phyloP scores from a whole-genome alignment of 1,140 invertebrate genomes.

The Oscheius sp. region DNA sequence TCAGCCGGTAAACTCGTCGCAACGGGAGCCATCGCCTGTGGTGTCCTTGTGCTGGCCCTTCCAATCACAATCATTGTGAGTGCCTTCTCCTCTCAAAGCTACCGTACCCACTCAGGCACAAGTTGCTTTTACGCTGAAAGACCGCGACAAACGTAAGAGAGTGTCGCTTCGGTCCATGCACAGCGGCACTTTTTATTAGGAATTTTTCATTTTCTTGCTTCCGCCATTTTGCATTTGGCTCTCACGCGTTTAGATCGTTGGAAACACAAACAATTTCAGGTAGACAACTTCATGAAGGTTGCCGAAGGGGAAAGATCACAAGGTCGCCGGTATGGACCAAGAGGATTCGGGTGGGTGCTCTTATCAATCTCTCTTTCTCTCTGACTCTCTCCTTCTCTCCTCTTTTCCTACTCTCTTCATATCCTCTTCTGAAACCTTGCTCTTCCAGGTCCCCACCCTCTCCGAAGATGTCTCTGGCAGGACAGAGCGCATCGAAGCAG shows the following conservation, averaged over 20 bases:
- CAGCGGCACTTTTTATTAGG: background rate
- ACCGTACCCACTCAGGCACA: constrained; percentile 38
- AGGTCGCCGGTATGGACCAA: too few relatives aligned
- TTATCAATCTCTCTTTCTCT: background rate
- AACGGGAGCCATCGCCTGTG: constrained; percentile 53
- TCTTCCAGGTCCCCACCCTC: background rate
- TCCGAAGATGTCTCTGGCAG: background rate
- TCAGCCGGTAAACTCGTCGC: constrained; percentile 53
- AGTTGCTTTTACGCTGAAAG: constrained; percentile 45
- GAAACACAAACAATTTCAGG: too few relatives aligned
- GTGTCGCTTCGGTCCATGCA: background rate
- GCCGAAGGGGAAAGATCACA: background rate
- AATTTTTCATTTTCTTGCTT: background rate
- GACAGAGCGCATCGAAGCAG: background rate
- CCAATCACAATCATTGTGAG: constrained; percentile 60
- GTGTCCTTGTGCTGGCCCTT: constrained; percentile 56
- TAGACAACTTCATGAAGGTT: constrained; percentile 55
- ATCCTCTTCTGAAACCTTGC: background rate
- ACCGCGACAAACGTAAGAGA: constrained; percentile 6
- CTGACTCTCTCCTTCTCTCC: background rate
- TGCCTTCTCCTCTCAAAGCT: background rate
- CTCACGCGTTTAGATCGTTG: constrained; percentile 13
- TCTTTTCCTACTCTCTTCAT: background rate
- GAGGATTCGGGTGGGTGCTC: background rate
- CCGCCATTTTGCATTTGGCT: constrained; percentile 8